These are phyloP conservation scores for Amphipoea lucens DNA, from an alignment of 2,888 invertebrate species.

Conservation along the genomic window DNA sequence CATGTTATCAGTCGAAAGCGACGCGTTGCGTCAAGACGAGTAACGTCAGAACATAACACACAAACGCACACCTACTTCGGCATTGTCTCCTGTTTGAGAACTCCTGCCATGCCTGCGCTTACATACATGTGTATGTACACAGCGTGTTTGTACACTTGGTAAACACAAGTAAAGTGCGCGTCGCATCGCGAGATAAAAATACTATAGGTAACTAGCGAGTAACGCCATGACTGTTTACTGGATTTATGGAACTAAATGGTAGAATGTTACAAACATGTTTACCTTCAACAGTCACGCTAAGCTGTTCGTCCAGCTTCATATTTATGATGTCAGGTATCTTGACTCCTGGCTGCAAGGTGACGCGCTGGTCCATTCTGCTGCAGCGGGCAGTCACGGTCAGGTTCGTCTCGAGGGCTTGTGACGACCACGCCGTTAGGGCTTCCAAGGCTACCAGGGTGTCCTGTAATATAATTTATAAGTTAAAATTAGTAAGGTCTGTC, in stretches of 20 bases:
- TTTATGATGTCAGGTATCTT: constrained; percentile 77
- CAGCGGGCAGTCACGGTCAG: constrained; percentile 79
- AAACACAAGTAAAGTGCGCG: too few species aligned
- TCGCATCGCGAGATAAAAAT: too few species aligned
- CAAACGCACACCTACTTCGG: too few species aligned
- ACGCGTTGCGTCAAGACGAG: background rate
- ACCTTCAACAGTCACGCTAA: constrained; percentile 79
- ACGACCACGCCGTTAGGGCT: constrained; percentile 88
- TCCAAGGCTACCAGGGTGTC: constrained; percentile 91
- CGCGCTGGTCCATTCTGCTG: constrained; percentile 51
- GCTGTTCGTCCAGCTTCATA: constrained; percentile 68
- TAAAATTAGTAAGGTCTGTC: too few species aligned
- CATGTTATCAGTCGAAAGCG: background rate
- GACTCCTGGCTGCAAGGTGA: constrained; percentile 69
- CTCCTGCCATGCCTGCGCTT: too few species aligned
- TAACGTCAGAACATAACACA: too few species aligned
- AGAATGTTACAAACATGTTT: background rate
- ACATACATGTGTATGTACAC: too few species aligned
- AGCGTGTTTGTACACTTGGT: too few species aligned
- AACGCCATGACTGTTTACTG: background rate
- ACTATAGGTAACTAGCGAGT: background rate
- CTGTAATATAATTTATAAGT: constrained; percentile 71
- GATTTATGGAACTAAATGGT: background rate
- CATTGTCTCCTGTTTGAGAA: too few species aligned
- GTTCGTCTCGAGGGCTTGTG: constrained; percentile 68